Conservation (phyloP, 2,797 vertebrate genomes). For the Argyrosomus regius region DNA sequence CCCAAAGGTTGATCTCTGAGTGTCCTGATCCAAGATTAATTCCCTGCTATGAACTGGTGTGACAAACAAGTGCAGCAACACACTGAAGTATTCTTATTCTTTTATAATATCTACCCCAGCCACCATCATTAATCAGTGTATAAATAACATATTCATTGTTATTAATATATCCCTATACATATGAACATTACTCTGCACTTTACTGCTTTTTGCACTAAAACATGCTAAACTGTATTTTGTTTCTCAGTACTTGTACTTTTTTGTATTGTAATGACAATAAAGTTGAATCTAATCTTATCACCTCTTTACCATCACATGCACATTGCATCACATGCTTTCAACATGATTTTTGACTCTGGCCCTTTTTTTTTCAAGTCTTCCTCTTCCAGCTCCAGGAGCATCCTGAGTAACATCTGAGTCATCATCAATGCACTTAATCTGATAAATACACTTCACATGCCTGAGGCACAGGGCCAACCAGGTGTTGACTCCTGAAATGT, state of each 20-base stretch:
- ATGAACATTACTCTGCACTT: too few relatives aligned
- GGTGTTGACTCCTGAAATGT: conserved; percentile 21
- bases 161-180: too few relatives aligned
- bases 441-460: conserved; percentile 24
- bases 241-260: too few relatives aligned
- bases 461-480: conserved; percentile 2
- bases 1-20: neutral
- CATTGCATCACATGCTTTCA: conserved; percentile 3
- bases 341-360: neutral
- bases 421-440: conserved; percentile 6
- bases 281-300: too few relatives aligned
- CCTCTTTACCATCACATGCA: neutral
- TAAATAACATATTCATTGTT: too few relatives aligned
- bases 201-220: too few relatives aligned
- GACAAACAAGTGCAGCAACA: neutral
- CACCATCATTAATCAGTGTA: neutral
- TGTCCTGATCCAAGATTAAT: neutral
- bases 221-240: too few relatives aligned
- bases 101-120: neutral
- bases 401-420: conserved; percentile 26
- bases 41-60: neutral
- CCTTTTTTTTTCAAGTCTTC: neutral
- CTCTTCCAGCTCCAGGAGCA: neutral
- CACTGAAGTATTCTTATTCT: neutral
- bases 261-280: too few relatives aligned